Base-by-base conservation (phyloP, 2,113 vertebrate species). In the Xyliphius kryptos region DNA sequence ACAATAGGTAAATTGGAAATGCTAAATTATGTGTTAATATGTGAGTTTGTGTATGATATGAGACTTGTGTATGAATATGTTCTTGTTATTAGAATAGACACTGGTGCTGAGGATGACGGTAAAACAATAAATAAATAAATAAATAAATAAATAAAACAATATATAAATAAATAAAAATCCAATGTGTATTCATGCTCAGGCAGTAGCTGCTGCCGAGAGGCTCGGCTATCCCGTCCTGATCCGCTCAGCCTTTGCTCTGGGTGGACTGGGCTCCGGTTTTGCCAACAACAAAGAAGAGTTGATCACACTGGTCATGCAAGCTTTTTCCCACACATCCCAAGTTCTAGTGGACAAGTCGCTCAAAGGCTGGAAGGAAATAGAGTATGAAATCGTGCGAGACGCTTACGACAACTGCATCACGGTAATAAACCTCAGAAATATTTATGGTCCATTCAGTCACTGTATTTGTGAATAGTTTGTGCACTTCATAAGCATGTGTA, bases 351-450 rank as follows among this genome's bases (percentile, higher is more conserved):
- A 98, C 81, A 98, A 97, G 75, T 95, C 92, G 2, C 86, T 98
- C 61, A 96, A 98, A 47, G 96, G 96, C 55, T 98, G 96, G 96
- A 98, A 98, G 78, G 96, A 98, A 83, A 98, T 98, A 0, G 96
- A 98, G 74, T 98, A 98, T 0, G 96, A 98, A 79, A 94, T 97
- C 76, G 94, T 98, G 68, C 88, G 96, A 3, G 96, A 98, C 0
- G 89, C 92, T 73, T 97, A 92, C 2, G 88, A 93, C 82, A 98
- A 97, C 86, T 98, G 96, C 0, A 52, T 98, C 59, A 97, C 96
- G 54, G 96, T 97, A 76, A 76, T 40, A 21, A 16, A 11, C 20
- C n/a, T n/a, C n/a, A n/a, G n/a, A n/a, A n/a, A n/a, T n/a, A n/a
- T n/a, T n/a, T n/a, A n/a, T n/a, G n/a, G n/a, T n/a, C n/a, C n/a